Percentiles rank a stretch among this genome's conserved stretches.
Evolutionary conservation across 35 echinoderm and acorn worm species (phyloP).

Genomic region (Hemicentrotus pulcherrimus): DNA sequence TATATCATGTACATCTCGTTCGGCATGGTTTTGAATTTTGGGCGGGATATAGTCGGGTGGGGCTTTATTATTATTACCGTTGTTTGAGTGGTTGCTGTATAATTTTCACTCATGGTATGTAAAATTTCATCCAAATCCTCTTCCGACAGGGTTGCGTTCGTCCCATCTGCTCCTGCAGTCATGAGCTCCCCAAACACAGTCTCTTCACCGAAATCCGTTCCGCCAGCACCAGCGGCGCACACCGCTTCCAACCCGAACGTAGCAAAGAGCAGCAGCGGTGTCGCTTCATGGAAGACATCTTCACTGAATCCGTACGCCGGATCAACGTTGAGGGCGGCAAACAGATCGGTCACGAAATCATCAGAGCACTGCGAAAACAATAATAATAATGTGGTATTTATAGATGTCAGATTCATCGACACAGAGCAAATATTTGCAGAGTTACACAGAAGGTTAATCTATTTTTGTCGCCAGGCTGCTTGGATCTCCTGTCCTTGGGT

Average conservation of each 20-base stretch:
- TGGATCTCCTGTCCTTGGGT: no score
- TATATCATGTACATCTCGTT: no score
- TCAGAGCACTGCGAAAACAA: not conserved
- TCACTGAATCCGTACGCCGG: slow-evolving; percentile 1
- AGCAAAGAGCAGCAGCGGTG: not conserved
- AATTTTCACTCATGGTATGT: not conserved
- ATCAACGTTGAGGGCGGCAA: slow-evolving; percentile 32
- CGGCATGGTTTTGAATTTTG: no score
- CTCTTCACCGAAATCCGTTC: not conserved
- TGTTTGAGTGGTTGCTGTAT: not conserved
- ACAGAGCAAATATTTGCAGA: not conserved
- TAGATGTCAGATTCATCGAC: not conserved
- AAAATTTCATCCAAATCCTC: slow-evolving; percentile 9
- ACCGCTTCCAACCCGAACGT: not conserved
- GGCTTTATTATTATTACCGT: not conserved
- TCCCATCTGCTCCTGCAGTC: not conserved
- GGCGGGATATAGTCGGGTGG: no score
- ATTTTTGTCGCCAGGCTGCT: not conserved
- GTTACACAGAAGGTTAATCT: not conserved
- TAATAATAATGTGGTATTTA: not conserved
- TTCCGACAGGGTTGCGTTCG: not conserved
- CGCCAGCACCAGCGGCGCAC: not conserved
- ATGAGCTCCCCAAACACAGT: not conserved
- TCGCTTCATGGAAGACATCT: not conserved
- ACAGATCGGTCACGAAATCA: slow-evolving; percentile 20